phyloP scores from a whole-genome alignment of 2,888 invertebrate genomes.

The Unio pictorum region DNA sequence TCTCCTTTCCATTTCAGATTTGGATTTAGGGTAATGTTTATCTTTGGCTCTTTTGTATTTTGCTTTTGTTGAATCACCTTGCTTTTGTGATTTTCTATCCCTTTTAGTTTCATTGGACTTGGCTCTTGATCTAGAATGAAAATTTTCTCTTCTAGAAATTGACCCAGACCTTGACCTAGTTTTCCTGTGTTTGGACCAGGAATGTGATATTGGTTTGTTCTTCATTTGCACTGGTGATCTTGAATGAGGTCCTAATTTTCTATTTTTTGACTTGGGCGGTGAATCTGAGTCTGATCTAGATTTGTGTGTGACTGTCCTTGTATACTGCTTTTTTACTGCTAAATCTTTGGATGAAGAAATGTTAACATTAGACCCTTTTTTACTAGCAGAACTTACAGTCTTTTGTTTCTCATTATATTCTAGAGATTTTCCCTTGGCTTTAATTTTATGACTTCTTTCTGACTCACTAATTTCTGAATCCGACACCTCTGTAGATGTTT shows the following conservation, averaged over 20 bases:
- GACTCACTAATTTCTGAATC: slow-evolving; percentile 9
- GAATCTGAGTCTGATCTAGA: slow-evolving; percentile 9
- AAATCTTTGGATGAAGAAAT: no score
- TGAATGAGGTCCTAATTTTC: background rate
- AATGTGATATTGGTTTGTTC: slow-evolving; percentile 2
- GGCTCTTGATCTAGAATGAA: background rate
- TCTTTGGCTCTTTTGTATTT: slow-evolving; percentile 20
- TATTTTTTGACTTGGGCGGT: no score
- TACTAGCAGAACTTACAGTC: no score
- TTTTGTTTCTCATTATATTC: no score
- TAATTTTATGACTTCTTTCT: background rate
- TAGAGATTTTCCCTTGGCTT: background rate
- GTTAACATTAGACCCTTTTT: no score
- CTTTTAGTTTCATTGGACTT: slow-evolving; percentile 3
- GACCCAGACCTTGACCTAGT: slow-evolving; percentile 2
- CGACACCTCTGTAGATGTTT: background rate
- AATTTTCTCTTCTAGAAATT: background rate
- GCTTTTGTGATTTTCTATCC: background rate
- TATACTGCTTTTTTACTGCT: background rate
- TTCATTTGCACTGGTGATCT: slow-evolving; percentile 9
- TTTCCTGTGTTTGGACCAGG: slow-evolving; percentile 3
- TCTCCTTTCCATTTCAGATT: slow-evolving; percentile 6
- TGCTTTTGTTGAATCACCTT: slow-evolving; percentile 6
- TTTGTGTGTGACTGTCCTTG: background rate
- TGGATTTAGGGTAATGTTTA: slow-evolving; percentile 10